Evolutionary conservation across 2,888 invertebrate species (phyloP).

Genomic region (Melangyna quadrimaculata): DNA sequence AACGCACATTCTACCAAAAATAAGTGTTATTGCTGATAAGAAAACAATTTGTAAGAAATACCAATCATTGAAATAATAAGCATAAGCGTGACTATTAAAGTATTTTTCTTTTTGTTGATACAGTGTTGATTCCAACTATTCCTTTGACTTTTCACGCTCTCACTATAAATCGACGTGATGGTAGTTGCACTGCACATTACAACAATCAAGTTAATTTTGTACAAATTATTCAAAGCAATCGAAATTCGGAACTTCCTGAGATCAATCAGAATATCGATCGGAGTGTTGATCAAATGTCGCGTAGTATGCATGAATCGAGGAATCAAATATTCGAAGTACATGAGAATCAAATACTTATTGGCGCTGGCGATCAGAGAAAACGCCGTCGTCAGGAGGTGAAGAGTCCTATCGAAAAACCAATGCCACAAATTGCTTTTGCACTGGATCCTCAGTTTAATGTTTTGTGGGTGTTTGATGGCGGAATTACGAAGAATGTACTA

Average conservation of each 20-base stretch:
- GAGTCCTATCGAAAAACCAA: conserved; percentile 75
- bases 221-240: conserved; percentile 85
- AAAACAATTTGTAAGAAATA: conserved; percentile 88
- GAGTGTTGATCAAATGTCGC: conserved; percentile 79
- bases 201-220: conserved; percentile 92
- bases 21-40: conserved; percentile 94
- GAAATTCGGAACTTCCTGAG: conserved; percentile 75
- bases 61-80: neutral
- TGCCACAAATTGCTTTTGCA: conserved; percentile 80
- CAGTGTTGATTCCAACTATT: conserved; percentile 91
- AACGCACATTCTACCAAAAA: conserved; percentile 91
- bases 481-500: conserved; percentile 82
- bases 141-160: conserved; percentile 92
- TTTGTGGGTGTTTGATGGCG: conserved; percentile 93
- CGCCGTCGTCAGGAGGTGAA: conserved; percentile 74
- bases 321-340: conserved; percentile 80
- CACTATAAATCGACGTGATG: conserved; percentile 94
- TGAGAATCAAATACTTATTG: conserved; percentile 74
- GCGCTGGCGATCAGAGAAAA: conserved; percentile 72
- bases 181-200: conserved; percentile 92
- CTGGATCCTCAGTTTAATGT: conserved; percentile 96
- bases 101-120: conserved; percentile 76
- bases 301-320: conserved; percentile 80
- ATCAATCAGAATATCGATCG: conserved; percentile 79
- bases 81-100: neutral